A percentile compares a stretch with the other conserved stretches of the same genome.
phyloP scores from a whole-genome alignment of 2,888 invertebrate species.

The Cancer borealis region DNA sequence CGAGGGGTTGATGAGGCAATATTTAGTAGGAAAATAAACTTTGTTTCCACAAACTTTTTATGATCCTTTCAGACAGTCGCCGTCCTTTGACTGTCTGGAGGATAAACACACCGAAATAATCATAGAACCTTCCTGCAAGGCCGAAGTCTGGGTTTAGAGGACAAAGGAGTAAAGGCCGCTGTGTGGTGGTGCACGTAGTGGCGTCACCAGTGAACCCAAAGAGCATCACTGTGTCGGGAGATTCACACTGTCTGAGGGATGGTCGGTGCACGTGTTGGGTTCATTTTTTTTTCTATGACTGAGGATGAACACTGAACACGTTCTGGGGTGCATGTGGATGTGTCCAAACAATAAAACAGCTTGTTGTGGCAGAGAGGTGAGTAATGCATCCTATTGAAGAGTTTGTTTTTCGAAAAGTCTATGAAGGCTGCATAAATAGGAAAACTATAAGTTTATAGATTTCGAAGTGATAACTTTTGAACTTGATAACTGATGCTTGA shows the following conservation, averaged over 20 bases:
- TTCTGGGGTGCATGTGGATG: neutral
- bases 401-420: neutral
- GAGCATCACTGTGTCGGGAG: constrained; percentile 4
- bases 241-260: neutral
- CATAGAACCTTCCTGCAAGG: neutral
- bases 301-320: neutral
- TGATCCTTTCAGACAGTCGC: neutral
- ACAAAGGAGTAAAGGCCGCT: neutral
- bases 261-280: neutral
- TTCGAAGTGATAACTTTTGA: neutral
- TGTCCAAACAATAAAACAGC: neutral
- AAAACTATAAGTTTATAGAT: neutral
- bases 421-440: neutral
- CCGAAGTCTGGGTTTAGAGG: neutral
- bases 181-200: neutral
- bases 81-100: neutral
- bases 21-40: neutral
- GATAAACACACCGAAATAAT: neutral
- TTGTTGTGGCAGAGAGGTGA: neutral
- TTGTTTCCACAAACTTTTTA: neutral
- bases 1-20: neutral
- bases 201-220: neutral
- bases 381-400: neutral
- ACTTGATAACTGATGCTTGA: neutral
- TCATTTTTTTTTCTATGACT: neutral